phyloP scores from a whole-genome alignment of 2,888 invertebrate species.

The Embidobia sp. region DNA sequence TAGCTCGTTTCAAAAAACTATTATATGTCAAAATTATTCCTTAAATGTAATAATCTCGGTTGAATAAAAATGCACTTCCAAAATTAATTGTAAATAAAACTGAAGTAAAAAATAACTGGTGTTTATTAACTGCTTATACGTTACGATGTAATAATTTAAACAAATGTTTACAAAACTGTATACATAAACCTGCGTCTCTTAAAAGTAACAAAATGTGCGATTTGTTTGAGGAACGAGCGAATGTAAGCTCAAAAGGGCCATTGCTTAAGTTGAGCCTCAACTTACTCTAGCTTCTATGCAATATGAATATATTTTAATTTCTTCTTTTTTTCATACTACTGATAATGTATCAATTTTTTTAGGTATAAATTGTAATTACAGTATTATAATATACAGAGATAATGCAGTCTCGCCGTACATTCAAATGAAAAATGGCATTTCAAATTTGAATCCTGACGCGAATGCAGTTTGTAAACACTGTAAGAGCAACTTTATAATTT shows the following conservation, averaged over 20 bases:
- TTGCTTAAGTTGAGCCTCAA: conserved; percentile 78
- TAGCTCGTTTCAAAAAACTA: not conserved
- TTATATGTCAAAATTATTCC: too few species aligned
- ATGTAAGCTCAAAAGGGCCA: conserved; percentile 63
- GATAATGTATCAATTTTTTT: conserved; percentile 77
- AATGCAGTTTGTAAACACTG: too few species aligned
- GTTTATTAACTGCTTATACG: too few species aligned
- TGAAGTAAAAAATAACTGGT: too few species aligned
- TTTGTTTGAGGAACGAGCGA: conserved; percentile 36
- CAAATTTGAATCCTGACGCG: too few species aligned
- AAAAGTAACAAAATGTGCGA: conserved; percentile 1
- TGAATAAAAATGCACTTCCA: too few species aligned
- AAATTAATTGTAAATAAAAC: too few species aligned
- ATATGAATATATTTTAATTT: conserved; percentile 57
- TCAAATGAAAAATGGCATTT: conserved; percentile 29
- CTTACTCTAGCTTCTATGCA: conserved; percentile 76
- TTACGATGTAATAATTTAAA: too few species aligned
- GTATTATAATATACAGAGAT: conserved; percentile 77
- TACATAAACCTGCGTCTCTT: not conserved
- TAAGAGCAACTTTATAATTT: too few species aligned
- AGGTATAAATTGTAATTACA: conserved; percentile 80
- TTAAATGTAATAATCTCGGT: too few species aligned
- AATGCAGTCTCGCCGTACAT: conserved; percentile 55
- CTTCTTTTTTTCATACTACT: conserved; percentile 71
- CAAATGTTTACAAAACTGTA: too few species aligned